Evolutionary conservation across 2,113 vertebrate species (phyloP).

Genomic region (Empidonax alnorum): DNA sequence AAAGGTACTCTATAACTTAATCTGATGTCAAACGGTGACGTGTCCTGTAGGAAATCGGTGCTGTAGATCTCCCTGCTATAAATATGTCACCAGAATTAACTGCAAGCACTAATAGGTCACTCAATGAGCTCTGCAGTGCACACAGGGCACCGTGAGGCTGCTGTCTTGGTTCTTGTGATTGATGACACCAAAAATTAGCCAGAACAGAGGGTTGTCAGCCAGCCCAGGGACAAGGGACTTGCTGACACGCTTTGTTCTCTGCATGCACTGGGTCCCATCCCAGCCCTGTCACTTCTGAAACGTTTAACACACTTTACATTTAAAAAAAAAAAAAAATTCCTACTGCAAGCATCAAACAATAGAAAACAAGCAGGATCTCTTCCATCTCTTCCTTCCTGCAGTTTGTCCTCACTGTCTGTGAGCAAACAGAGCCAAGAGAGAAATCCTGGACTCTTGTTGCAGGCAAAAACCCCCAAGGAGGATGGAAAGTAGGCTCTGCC

Average conservation of each 20-base stretch:
- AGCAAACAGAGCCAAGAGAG: neutral
- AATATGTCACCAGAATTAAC: slow-evolving; percentile 74
- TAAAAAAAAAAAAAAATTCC: neutral
- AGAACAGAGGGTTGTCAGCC: slow-evolving; percentile 42
- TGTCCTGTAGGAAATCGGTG: slow-evolving; percentile 60
- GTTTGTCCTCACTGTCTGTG: neutral
- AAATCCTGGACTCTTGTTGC: neutral
- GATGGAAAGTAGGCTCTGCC: neutral
- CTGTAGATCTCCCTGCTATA: slow-evolving; percentile 64
- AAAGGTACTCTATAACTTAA: slow-evolving; percentile 56
- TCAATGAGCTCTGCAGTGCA: slow-evolving; percentile 51
- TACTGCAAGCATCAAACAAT: neutral
- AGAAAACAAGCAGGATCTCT: neutral
- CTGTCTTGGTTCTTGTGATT: slow-evolving; percentile 30
- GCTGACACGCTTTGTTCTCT: neutral
- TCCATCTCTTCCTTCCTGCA: neutral
- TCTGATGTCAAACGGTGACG: slow-evolving; percentile 54
- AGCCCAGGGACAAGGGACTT: neutral
- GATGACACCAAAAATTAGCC: slow-evolving; percentile 67
- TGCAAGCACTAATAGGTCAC: slow-evolving; percentile 70
- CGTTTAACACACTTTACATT: neutral
- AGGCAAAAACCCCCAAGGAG: neutral
- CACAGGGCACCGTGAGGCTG: slow-evolving; percentile 29
- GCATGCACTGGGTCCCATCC: neutral
- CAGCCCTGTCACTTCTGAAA: neutral